A percentile compares a stretch with the other conserved stretches of the same genome.
These are phyloP conservation scores for Orchesellides sinensis DNA, from an alignment of 2,888 invertebrate genomes.

Conservation along the genomic window DNA sequence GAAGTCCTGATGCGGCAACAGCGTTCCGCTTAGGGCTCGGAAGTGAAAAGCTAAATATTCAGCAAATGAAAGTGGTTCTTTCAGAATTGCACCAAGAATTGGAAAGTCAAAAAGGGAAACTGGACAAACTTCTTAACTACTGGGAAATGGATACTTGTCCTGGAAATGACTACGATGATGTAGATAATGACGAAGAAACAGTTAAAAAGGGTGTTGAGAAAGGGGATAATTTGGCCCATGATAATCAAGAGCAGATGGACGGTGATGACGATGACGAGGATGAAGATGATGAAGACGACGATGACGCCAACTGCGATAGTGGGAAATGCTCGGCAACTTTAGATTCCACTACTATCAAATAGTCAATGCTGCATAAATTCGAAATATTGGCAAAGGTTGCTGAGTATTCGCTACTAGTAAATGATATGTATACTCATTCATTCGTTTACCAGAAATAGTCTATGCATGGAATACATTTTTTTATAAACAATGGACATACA, in stretches of 20 bases:
- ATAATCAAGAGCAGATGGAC: background rate
- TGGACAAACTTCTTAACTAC: constrained; percentile 68
- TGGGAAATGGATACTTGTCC: constrained; percentile 67
- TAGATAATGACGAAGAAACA: background rate
- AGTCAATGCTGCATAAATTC: too few relatives aligned
- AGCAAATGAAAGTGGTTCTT: constrained; percentile 54
- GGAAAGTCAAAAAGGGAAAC: constrained; percentile 66
- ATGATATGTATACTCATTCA: too few relatives aligned
- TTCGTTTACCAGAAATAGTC: too few relatives aligned
- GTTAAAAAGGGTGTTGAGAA: background rate
- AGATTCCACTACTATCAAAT: too few relatives aligned
- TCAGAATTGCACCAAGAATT: constrained; percentile 65
- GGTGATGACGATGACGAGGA: background rate
- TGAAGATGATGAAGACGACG: background rate
- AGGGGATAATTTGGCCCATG: background rate
- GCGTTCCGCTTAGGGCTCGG: constrained; percentile 23
- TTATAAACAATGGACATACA: too few relatives aligned
- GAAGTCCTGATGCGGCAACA: background rate
- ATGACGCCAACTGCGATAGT: background rate
- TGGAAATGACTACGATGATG: background rate
- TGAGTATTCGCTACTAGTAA: too few relatives aligned
- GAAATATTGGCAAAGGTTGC: too few relatives aligned
- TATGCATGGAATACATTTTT: too few relatives aligned
- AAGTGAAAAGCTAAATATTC: constrained; percentile 37
- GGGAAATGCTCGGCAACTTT: too few relatives aligned